phyloP scores from a whole-genome alignment of 2,113 vertebrate genomes.

The Syngnathus scovelli region DNA sequence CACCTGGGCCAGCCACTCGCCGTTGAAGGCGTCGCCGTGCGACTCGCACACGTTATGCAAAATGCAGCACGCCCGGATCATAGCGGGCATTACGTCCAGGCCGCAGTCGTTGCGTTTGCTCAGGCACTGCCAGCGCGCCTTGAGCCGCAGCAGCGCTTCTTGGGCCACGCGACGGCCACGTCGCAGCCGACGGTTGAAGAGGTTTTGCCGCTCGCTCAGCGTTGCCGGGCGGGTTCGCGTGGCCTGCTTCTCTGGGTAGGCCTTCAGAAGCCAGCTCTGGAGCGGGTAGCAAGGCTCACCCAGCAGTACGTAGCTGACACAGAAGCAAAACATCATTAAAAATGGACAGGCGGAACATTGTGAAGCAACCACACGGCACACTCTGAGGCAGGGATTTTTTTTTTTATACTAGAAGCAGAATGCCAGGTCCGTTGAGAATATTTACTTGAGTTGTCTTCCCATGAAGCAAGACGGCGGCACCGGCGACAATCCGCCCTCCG shows the following conservation, averaged over 20 bases:
- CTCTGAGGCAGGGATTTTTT: no score
- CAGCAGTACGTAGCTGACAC: constrained; percentile 61
- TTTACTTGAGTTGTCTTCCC: constrained; percentile 60
- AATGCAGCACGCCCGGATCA: constrained; percentile 69
- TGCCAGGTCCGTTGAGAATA: not conserved
- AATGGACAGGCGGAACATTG: not conserved
- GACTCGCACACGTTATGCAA: constrained; percentile 73
- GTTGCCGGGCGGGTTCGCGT: not conserved
- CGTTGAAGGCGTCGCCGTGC: constrained; percentile 60
- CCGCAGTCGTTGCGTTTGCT: constrained; percentile 69
- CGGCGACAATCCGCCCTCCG: constrained; percentile 66
- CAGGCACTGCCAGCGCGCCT: constrained; percentile 69
- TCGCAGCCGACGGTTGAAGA: constrained; percentile 57
- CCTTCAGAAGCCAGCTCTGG: constrained; percentile 71
- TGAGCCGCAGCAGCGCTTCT: constrained; percentile 62
- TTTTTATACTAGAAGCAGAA: not conserved
- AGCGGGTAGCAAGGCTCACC: constrained; percentile 70
- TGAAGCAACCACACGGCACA: not conserved
- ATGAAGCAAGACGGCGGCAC: constrained; percentile 45
- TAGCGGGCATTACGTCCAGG: constrained; percentile 66
- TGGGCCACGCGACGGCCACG: constrained; percentile 40
- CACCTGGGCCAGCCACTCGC: constrained; percentile 63
- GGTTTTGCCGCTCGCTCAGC: constrained; percentile 32
- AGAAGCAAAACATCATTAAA: not conserved
- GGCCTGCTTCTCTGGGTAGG: constrained; percentile 47